phyloP scores from a whole-genome alignment of 2,113 vertebrate species.

The Trogon melanurus region DNA sequence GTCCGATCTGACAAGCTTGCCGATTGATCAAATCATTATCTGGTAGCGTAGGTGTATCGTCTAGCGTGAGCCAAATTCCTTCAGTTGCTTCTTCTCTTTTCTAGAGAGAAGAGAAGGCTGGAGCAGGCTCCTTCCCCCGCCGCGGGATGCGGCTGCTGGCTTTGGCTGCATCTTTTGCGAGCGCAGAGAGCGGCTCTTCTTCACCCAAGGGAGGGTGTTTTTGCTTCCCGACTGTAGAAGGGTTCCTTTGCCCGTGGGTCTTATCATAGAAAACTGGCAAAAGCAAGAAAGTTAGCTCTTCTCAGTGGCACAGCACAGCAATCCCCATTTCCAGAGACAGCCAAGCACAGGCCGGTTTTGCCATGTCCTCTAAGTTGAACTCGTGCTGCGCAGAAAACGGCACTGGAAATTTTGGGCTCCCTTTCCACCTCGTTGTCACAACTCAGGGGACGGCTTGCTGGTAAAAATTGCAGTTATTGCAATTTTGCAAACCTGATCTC shows the following conservation, averaged over 20 bases:
- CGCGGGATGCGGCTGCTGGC: rapidly evolving
- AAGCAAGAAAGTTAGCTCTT: background rate
- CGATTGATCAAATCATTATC: slow-evolving; percentile 73
- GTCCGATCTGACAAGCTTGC: slow-evolving; percentile 67
- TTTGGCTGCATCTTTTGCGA: background rate
- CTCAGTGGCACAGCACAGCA: background rate
- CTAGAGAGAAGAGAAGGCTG: background rate
- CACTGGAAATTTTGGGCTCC: background rate
- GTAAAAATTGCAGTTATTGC: background rate
- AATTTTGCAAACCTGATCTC: background rate
- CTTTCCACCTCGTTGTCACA: background rate
- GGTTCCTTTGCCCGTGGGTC: background rate
- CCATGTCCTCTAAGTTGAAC: background rate
- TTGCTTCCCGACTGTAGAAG: background rate
- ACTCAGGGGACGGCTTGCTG: background rate
- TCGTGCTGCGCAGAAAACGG: rapidly evolving
- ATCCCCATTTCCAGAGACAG: background rate
- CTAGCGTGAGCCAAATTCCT: slow-evolving; percentile 50
- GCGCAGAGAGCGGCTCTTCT: background rate
- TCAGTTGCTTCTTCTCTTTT: background rate
- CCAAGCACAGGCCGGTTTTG: background rate
- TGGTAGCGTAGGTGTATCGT: slow-evolving; percentile 53
- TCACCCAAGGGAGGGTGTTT: background rate
- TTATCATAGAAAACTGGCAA: background rate
- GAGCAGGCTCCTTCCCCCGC: background rate